Percentiles rank a stretch among this genome's conserved stretches.
Evolutionary conservation across 2,888 invertebrate species (phyloP).

Genomic region (Epinotia bilunana): DNA sequence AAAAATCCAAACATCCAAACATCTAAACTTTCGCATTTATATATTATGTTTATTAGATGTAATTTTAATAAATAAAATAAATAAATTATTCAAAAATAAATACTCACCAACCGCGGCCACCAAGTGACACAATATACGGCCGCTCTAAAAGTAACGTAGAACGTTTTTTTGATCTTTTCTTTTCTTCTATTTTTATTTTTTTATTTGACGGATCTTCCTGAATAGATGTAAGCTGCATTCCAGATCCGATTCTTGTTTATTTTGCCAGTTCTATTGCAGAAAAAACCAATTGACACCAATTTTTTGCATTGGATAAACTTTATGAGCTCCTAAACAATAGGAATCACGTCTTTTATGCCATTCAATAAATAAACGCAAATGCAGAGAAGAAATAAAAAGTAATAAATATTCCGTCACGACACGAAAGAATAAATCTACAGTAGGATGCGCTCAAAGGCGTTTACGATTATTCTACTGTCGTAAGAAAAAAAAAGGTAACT

Average conservation of each 20-base stretch:
- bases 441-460: neutral
- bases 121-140: no score
- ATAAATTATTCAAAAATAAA: no score
- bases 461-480: neutral
- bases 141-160: no score
- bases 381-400: neutral
- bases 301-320: neutral
- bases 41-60: no score
- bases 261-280: neutral
- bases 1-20: no score
- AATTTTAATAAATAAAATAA: no score
- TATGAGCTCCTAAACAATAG: neutral
- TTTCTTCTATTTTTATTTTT: no score
- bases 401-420: neutral
- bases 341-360: slow-evolving; percentile 1
- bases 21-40: no score
- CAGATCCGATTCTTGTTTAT: neutral
- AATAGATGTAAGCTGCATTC: no score
- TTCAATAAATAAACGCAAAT: neutral
- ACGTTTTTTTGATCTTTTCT: no score
- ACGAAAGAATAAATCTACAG: neutral
- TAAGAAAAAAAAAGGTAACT: neutral
- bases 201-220: no score
- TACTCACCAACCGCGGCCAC: no score
- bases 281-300: neutral